Conservation (phyloP, 2,113 vertebrate species). For the Butastur rufipennis region DNA sequence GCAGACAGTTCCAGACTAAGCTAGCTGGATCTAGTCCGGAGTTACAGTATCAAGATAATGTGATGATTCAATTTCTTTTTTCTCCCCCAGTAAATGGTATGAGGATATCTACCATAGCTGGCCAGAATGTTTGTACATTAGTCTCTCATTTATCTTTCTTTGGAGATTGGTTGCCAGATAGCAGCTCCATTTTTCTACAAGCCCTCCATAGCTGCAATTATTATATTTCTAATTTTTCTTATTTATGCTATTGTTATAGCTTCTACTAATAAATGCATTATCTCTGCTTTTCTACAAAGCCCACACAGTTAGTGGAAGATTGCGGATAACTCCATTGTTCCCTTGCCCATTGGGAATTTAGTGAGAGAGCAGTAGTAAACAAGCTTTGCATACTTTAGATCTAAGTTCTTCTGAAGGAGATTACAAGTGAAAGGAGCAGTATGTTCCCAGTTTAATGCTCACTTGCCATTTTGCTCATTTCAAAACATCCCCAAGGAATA, state of each 20-base stretch:
- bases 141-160: not conserved
- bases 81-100: not conserved
- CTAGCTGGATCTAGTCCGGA: not conserved
- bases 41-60: not conserved
- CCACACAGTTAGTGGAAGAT: conserved; percentile 37
- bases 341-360: not conserved
- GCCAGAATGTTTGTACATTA: not conserved
- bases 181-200: not conserved
- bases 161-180: not conserved
- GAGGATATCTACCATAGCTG: not conserved
- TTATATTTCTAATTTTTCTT: conserved; percentile 1
- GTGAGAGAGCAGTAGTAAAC: not conserved
- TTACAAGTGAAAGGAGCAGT: conserved; percentile 34
- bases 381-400: not conserved
- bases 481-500: conserved; percentile 19
- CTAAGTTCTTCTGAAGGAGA: not conserved
- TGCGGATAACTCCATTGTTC: conserved; percentile 38
- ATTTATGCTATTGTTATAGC: conserved; percentile 5
- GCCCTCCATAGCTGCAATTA: not conserved
- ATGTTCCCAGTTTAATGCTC: not conserved
- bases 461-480: not conserved
- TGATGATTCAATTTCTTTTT: not conserved
- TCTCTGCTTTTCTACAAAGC: conserved; percentile 34
- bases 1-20: not conserved
- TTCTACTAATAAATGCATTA: conserved; percentile 27